Percentiles rank a stretch among this genome's conserved stretches.
Evolutionary conservation across 1,140 invertebrate species (phyloP).

Genomic region (Drosophila grimshawi): DNA sequence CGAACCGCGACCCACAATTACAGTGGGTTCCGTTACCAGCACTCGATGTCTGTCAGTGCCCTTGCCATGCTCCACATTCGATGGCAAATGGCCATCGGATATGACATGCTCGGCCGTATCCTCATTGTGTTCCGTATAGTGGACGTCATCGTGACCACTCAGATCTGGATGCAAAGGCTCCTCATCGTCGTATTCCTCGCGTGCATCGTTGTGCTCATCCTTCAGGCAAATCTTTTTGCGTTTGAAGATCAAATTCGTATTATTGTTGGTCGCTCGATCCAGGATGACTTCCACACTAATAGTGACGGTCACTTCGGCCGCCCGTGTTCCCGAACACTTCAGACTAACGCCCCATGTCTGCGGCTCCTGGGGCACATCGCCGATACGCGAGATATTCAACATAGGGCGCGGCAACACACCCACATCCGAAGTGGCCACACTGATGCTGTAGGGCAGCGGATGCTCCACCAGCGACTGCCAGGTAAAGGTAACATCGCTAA

Average conservation of each 20-base stretch:
- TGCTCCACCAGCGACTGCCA: slow-evolving; percentile 92
- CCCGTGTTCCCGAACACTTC: slow-evolving; percentile 91
- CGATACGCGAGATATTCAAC: slow-evolving; percentile 92
- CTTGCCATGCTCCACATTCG: slow-evolving; percentile 35
- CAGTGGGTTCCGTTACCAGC: slow-evolving; percentile 45
- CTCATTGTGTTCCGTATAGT: slow-evolving; percentile 70
- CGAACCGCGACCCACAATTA: slow-evolving; percentile 46
- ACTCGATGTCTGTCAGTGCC: slow-evolving; percentile 51
- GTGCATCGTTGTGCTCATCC: slow-evolving; percentile 69
- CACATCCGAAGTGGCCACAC: slow-evolving; percentile 90
- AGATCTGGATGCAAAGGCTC: slow-evolving; percentile 63
- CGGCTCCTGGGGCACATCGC: slow-evolving; percentile 90
- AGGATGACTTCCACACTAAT: slow-evolving; percentile 94
- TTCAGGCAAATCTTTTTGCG: slow-evolving; percentile 92
- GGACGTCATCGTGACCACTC: slow-evolving; percentile 55
- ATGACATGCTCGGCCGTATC: slow-evolving; percentile 60
- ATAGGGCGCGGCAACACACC: slow-evolving; percentile 90
- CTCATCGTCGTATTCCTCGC: slow-evolving; percentile 74
- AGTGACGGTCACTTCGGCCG: slow-evolving; percentile 93
- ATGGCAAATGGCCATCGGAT: slow-evolving; percentile 53
- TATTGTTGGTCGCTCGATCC: slow-evolving; percentile 87
- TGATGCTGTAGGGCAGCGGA: slow-evolving; percentile 92
- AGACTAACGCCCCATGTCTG: slow-evolving; percentile 93
- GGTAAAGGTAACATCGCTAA: slow-evolving; percentile 93
- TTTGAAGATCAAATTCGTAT: slow-evolving; percentile 91